Evolutionary conservation across 2,888 invertebrate species (phyloP).

Genomic region (Litoditis marina): DNA sequence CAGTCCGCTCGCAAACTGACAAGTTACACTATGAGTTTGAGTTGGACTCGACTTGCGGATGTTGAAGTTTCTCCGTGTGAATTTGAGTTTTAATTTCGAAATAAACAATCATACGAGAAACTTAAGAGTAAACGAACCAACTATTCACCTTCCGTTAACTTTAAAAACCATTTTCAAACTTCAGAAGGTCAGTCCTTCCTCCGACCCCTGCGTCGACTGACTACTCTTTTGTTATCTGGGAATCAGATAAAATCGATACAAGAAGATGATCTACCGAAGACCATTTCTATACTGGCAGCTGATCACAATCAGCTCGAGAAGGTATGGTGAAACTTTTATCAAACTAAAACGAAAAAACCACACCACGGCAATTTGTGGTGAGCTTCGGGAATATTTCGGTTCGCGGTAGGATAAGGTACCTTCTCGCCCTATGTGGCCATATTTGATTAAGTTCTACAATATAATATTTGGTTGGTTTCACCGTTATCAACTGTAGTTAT

Average conservation of each 20-base stretch:
- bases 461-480: not conserved
- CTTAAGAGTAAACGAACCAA: too few species aligned
- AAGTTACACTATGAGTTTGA: too few species aligned
- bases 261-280: slow-evolving; percentile 36
- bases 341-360: not conserved
- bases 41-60: too few species aligned
- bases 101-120: not conserved
- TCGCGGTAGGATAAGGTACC: too few species aligned
- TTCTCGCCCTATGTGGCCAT: too few species aligned
- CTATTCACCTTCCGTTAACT: too few species aligned
- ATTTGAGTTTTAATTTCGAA: too few species aligned
- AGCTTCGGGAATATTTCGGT: slow-evolving; percentile 3
- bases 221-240: slow-evolving; percentile 64
- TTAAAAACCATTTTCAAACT: too few species aligned
- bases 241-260: slow-evolving; percentile 54
- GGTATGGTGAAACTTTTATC: slow-evolving; percentile 4
- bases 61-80: too few species aligned
- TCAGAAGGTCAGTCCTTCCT: slow-evolving; percentile 51
- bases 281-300: slow-evolving; percentile 27
- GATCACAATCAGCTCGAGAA: slow-evolving; percentile 36
- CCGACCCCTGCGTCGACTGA: slow-evolving; percentile 60
- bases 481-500: too few species aligned
- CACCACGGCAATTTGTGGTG: not conserved
- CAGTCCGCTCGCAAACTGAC: too few species aligned
- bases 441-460: too few species aligned